Evolutionary conservation across 2,797 vertebrate genomes (phyloP), one percentile per base, ranked within the genome.

Genomic region (Lemur catta): DNA sequence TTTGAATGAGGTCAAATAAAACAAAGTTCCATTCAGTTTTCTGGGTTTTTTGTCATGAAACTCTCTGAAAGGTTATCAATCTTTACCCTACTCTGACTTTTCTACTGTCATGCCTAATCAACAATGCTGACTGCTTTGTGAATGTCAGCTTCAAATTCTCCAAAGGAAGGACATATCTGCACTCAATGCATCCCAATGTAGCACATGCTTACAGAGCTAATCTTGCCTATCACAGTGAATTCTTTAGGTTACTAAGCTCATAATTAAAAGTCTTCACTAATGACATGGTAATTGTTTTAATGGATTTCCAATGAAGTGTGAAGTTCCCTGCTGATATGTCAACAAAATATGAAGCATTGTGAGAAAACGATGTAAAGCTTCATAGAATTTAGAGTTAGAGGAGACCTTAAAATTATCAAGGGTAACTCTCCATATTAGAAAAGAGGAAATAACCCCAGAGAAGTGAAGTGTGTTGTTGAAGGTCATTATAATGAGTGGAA

Each of bases 231-330:
- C 96, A 92, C 65, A 82, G 81, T 93, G 69, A 96, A 96, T 97
- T 96, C 96, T 97, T 96, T 94, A 97, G 96, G 96, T 97, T 97
- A 97, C 91, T 95, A 89, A 93, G 84, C 94, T 97, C 96, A 94
- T 97, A 97, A 97, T 98, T 98, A 97, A 97, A 97, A 98, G 96
- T 97, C 97, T 95, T 96, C 97, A 97, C 96, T 98, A 97, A 98
- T 96, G 95, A 97, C 94, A 97, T 93, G 87, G 95, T 97, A 98
- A 98, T 98, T 98, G 97, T 97, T 97, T 97, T 98, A 98, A 98
- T 98, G 95, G 97, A 96, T 97, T 98, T 97, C 84, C 97, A 97
- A 97, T 97, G 97, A 97, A 97, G 97, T 97, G 96, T 98, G 97
- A 98, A 98, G 96, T 97, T 97, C 93, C 97, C 96, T 97, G 96